Base-by-base conservation (phyloP, 2,113 vertebrate genomes). In the Trichomycterus rosablanca region DNA sequence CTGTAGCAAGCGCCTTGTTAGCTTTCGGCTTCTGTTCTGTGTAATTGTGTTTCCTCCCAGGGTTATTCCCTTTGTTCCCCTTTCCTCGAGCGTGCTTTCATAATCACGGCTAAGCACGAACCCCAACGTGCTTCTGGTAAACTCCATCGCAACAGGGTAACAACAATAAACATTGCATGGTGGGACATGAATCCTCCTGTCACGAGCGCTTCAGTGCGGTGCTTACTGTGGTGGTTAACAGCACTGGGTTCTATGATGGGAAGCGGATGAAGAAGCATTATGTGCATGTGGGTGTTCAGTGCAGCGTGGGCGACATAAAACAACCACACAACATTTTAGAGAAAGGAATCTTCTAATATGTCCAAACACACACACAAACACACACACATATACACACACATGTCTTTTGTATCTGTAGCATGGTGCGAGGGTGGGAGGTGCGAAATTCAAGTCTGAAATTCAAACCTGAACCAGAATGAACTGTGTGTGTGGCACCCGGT, bases 351-450 rank as follows among this genome's bases (percentile, higher is more conserved):
- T 34, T 14, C 60, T 53, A 42, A 52, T 30, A 39, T 6, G 24
- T n/a, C 18, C 24, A 15, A n/a, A 39, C 7, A 28, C 44, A 23
- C 49, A 22, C 5, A 14, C 11, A 19, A 23, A 22, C 44, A 19
- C 9, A n/a, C 14, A 40, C 14, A 16, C 55, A 18, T 3, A 16
- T 22, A 57, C 24, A 20, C 20, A 4, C 40, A 20, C 42, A 43
- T n/a, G n/a, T n/a, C n/a, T n/a, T n/a, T n/a, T n/a, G n/a, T n/a
- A n/a, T n/a, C n/a, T n/a, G n/a, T n/a, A n/a, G n/a, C n/a, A n/a
- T n/a, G n/a, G n/a, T n/a, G n/a, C n/a, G 20, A 55, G 56, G 60
- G 45, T 60, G 45, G 57, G 63, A 61, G 43, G 63, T 67, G 63
- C 18, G 49, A 62, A 49, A 45, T 61, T 61, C 40, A 32, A 45